These are phyloP conservation scores for Drosophila engyochracea DNA, from an alignment of 2,888 invertebrate genomes.

Conservation along the genomic window DNA sequence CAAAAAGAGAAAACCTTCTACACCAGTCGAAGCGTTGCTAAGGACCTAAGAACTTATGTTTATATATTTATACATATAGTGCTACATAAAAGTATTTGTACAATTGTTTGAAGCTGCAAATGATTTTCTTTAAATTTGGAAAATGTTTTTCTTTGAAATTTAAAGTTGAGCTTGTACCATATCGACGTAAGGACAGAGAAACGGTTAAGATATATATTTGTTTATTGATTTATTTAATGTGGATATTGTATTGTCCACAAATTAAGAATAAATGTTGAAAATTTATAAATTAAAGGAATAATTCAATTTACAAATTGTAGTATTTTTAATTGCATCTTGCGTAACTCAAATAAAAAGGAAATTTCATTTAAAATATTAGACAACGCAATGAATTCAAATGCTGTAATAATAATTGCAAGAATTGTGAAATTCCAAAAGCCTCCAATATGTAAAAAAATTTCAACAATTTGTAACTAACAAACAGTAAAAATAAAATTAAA, in stretches of 20 bases:
- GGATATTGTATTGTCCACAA: too few species aligned
- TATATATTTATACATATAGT: neutral
- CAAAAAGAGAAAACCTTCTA: neutral
- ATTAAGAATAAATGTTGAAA: neutral
- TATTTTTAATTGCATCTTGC: neutral
- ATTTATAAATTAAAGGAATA: neutral
- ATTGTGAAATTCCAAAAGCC: neutral
- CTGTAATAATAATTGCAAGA: neutral
- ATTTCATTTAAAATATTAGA: neutral
- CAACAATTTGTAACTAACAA: neutral
- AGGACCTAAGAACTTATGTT: neutral
- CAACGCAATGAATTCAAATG: neutral
- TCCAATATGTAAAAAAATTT: neutral
- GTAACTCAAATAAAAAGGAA: neutral
- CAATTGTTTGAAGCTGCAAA: neutral
- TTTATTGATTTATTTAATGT: neutral
- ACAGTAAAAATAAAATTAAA: neutral
- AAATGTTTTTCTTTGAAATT: neutral
- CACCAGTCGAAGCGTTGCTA: neutral
- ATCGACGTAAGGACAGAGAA: neutral
- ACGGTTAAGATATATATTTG: neutral
- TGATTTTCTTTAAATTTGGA: neutral
- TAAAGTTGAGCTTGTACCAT: neutral
- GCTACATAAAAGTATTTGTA: neutral
- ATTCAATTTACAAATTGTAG: neutral